Percentiles rank a stretch among this genome's conserved stretches.
phyloP scores from a whole-genome alignment of 2,888 invertebrate genomes.

The Axea sp. region DNA sequence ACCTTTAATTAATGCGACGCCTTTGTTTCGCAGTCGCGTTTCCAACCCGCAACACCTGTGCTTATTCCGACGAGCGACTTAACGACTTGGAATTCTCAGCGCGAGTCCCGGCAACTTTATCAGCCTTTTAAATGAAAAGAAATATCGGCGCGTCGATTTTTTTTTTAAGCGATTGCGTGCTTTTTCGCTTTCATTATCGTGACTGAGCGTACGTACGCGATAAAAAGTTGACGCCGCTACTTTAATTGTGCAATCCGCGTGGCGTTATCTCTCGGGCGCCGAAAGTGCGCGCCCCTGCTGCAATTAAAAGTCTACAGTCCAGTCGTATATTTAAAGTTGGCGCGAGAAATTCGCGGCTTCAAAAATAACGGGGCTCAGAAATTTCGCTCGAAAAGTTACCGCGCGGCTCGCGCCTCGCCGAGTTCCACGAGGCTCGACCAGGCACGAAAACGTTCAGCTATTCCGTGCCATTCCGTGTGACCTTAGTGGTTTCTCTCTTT shows the following conservation, averaged over 20 bases:
- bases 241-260: slow-evolving; percentile 55
- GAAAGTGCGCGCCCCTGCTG: slow-evolving; percentile 62
- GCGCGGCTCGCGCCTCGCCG: slow-evolving; percentile 46
- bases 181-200: slow-evolving; percentile 51
- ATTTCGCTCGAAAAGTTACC: slow-evolving; percentile 57
- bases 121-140: slow-evolving; percentile 4
- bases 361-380: slow-evolving; percentile 52
- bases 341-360: slow-evolving; percentile 52
- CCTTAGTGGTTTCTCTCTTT: slow-evolving; percentile 64
- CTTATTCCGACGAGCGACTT: too few species aligned
- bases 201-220: slow-evolving; percentile 24
- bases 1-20: too few species aligned
- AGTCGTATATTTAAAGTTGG: slow-evolving; percentile 56
- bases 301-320: slow-evolving; percentile 75
- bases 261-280: slow-evolving; percentile 59
- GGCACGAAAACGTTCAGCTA: slow-evolving; percentile 63
- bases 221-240: slow-evolving; percentile 60
- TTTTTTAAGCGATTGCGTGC: slow-evolving; percentile 46
- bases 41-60: too few species aligned
- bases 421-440: slow-evolving; percentile 58
- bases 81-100: not conserved
- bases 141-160: slow-evolving; percentile 7
- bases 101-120: not conserved
- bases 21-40: too few species aligned
- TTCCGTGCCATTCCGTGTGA: slow-evolving; percentile 63